Evolutionary conservation across 2,113 vertebrate genomes (phyloP).

Genomic region (Notarius quadriscutis): DNA sequence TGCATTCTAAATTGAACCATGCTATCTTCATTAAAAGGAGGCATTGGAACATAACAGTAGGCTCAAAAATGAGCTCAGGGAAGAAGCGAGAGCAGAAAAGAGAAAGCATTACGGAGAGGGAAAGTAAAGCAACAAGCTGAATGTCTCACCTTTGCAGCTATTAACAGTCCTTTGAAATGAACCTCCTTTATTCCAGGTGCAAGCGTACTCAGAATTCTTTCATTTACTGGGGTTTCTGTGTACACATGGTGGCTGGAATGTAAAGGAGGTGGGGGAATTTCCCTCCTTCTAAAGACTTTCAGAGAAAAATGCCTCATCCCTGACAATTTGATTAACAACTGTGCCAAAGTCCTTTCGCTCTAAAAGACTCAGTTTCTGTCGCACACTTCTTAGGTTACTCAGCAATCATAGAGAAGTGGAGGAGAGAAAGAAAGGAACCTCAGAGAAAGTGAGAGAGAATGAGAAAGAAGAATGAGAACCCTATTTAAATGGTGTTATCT

Average conservation of each 20-base stretch:
- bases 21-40: constrained; percentile 62
- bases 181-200: constrained; percentile 64
- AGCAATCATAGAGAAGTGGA: constrained; percentile 64
- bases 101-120: neutral
- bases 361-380: constrained; percentile 69
- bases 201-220: constrained; percentile 65
- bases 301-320: constrained; percentile 72
- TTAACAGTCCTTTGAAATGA: constrained; percentile 54
- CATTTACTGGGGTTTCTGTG: constrained; percentile 61
- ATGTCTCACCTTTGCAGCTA: constrained; percentile 56
- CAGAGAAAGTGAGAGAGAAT: constrained; percentile 59
- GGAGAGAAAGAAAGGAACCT: constrained; percentile 69
- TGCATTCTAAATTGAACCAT: constrained; percentile 55
- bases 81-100: neutral
- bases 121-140: constrained; percentile 10
- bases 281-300: constrained; percentile 61
- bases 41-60: constrained; percentile 37
- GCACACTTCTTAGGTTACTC: constrained; percentile 77
- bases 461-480: constrained; percentile 44
- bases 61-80: neutral
- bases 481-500: constrained; percentile 55
- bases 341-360: constrained; percentile 62
- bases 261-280: constrained; percentile 20
- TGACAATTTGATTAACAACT: constrained; percentile 78
- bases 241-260: constrained; percentile 21